Conservation (phyloP, 2,797 vertebrate genomes). For the Hozukius guyotensis region DNA sequence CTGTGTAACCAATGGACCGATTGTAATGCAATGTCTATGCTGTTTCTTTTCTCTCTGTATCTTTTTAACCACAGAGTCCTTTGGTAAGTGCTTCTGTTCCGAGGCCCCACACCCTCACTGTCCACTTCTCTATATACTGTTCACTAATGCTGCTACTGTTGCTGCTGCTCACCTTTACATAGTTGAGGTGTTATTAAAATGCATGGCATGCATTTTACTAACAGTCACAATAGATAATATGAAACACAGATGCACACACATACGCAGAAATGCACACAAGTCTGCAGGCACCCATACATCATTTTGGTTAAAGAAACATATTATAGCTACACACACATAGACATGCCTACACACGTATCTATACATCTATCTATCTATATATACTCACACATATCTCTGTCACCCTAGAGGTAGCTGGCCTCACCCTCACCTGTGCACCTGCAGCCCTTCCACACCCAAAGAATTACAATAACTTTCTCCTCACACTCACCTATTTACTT, state of each 20-base stretch:
- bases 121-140: constrained; percentile 80
- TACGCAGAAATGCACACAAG: not conserved
- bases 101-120: constrained; percentile 90
- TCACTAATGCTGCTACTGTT: constrained; percentile 83
- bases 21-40: constrained; percentile 99
- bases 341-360: constrained; percentile 8
- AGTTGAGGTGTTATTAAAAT: constrained; percentile 89
- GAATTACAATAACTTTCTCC: constrained; percentile 62
- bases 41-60: constrained; percentile 99
- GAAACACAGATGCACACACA: constrained; percentile 66
- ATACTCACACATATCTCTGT: constrained; percentile 33
- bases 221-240: constrained; percentile 83
- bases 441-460: constrained; percentile 73
- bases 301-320: constrained; percentile 23
- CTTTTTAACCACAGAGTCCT: constrained; percentile 99
- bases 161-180: constrained; percentile 89
- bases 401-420: constrained; percentile 61
- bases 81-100: constrained; percentile 99
- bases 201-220: constrained; percentile 98
- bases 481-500: constrained; percentile 75
- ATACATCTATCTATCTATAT: not conserved
- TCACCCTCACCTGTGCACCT: constrained; percentile 77
- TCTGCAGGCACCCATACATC: constrained; percentile 11
- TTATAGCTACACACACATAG: constrained; percentile 1
- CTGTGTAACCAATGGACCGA: constrained; percentile 84